A percentile compares a stretch with the other conserved stretches of the same genome.
phyloP scores from a whole-genome alignment of 30 jellyfish, hydroid and myxozoan species.

The Morbakka virulenta region DNA sequence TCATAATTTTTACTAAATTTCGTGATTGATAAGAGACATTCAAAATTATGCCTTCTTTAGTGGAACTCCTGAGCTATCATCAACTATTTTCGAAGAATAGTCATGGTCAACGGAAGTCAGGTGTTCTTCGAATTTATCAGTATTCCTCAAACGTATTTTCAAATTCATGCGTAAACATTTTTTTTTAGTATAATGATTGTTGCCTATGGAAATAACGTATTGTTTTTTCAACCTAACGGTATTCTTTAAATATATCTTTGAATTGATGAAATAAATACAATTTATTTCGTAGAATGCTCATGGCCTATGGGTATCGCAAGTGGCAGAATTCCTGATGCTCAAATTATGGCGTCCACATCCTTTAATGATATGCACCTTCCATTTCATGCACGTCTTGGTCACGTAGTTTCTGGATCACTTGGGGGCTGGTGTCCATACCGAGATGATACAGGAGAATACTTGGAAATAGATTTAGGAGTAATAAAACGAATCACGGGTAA shows the following conservation, averaged over 20 bases:
- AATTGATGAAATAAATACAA: no score
- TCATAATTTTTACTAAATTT: no score
- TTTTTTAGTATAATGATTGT: neutral
- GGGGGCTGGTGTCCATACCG: conserved; percentile 99
- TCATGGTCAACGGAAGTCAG: no score
- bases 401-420: conserved; percentile 61
- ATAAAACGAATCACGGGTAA: conserved; percentile 75
- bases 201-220: no score
- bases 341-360: conserved; percentile 97
- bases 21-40: no score
- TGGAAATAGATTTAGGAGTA: conserved; percentile 76
- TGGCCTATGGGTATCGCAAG: conserved; percentile 94
- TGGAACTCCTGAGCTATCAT: no score
- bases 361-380: conserved; percentile 97
- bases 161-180: neutral
- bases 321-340: conserved; percentile 78
- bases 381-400: conserved; percentile 91
- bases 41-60: no score
- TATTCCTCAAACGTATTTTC: no score
- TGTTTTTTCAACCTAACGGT: no score
- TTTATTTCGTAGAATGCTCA: conserved; percentile 65
- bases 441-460: conserved; percentile 63
- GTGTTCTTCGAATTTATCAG: no score
- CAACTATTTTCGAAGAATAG: no score
- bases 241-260: no score